phyloP scores from a whole-genome alignment of 2,797 vertebrate genomes.

The Manis pentadactyla region DNA sequence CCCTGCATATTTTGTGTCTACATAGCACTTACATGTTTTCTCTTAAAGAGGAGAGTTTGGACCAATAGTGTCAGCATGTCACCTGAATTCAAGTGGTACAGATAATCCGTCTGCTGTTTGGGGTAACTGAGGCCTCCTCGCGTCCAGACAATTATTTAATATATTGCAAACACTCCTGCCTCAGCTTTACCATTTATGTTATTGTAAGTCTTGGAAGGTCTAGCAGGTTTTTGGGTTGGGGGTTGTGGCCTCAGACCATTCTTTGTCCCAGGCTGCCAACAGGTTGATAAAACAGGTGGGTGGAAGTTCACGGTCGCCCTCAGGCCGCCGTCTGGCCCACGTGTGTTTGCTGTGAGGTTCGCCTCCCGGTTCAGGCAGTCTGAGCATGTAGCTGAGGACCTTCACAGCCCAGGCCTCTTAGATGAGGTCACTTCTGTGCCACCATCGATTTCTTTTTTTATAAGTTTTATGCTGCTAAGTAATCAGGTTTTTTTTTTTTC shows the following conservation, averaged over 20 bases:
- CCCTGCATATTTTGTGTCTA: not conserved
- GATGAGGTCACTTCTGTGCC: no score
- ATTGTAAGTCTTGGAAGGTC: not conserved
- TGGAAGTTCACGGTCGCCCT: fast-evolving
- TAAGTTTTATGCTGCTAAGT: not conserved
- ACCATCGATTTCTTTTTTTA: not conserved
- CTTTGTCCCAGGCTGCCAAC: fast-evolving
- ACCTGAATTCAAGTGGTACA: not conserved
- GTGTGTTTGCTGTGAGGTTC: not conserved
- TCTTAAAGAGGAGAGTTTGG: not conserved
- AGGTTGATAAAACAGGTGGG: fast-evolving
- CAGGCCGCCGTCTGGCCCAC: not conserved
- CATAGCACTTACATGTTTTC: not conserved
- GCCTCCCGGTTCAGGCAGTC: no score
- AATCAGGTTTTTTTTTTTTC: not conserved
- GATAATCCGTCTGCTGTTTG: fast-evolving
- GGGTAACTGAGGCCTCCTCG: fast-evolving
- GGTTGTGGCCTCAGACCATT: fast-evolving
- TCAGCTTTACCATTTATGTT: no score
- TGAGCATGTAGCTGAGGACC: not conserved
- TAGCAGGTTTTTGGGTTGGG: not conserved
- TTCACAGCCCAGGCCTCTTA: not conserved
- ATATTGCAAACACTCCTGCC: fast-evolving
- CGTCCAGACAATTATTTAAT: no score
- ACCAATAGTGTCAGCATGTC: not conserved